These are phyloP conservation scores for Trichonephila clavipes DNA, from an alignment of 1,140 invertebrate species.

Conservation along the genomic window DNA sequence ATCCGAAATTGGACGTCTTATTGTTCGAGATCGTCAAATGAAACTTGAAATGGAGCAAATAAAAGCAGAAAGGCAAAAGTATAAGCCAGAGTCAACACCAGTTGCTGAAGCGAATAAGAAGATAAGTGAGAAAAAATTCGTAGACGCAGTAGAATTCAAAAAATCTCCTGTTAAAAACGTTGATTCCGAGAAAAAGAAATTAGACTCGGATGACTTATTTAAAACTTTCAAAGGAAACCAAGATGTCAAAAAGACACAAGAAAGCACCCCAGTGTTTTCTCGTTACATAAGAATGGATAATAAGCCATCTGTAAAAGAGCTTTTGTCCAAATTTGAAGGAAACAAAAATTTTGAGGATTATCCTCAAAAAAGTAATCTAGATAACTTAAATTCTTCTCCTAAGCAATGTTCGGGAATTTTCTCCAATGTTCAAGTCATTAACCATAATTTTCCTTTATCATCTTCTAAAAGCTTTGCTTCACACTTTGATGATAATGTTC, in stretches of 20 bases:
- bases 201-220: slow-evolving; percentile 32
- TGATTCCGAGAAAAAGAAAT: slow-evolving; percentile 64
- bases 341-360: slow-evolving; percentile 38
- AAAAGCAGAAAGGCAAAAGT: slow-evolving; percentile 74
- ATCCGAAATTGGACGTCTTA: slow-evolving; percentile 83
- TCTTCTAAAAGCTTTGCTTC: slow-evolving; percentile 64
- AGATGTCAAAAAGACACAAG: slow-evolving; percentile 22
- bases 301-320: slow-evolving; percentile 81
- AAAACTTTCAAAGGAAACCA: slow-evolving; percentile 15
- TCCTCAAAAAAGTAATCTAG: slow-evolving; percentile 7
- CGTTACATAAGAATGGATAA: slow-evolving; percentile 77
- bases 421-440: slow-evolving; percentile 71
- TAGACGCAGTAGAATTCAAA: slow-evolving; percentile 47
- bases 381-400: not conserved
- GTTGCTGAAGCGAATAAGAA: not conserved
- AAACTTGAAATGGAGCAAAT: slow-evolving; percentile 82
- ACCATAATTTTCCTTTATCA: slow-evolving; percentile 60
- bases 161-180: slow-evolving; percentile 46
- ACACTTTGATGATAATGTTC: not conserved
- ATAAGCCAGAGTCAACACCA: not conserved
- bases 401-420: slow-evolving; percentile 37
- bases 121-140: slow-evolving; percentile 64
- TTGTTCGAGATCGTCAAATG: slow-evolving; percentile 82
- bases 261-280: not conserved
- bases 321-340: slow-evolving; percentile 81